phyloP scores from a whole-genome alignment of 2,113 vertebrate species.

The Opisthocomus hoazin region DNA sequence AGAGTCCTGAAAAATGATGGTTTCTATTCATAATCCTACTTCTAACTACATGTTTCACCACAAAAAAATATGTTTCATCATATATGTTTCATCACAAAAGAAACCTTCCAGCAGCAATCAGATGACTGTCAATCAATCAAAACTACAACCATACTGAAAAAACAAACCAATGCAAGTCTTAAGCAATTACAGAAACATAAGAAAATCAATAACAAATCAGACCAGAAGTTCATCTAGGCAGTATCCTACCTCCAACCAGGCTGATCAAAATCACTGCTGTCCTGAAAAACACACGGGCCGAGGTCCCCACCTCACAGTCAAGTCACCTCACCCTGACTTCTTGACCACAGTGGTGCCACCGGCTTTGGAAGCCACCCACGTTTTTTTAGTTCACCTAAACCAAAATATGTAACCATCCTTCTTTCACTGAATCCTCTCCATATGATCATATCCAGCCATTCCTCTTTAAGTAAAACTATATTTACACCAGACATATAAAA shows the following conservation, averaged over 20 bases:
- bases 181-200: background rate
- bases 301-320: background rate
- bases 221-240: background rate
- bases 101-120: background rate
- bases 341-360: background rate
- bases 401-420: background rate
- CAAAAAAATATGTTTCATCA: too few species aligned
- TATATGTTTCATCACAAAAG: background rate
- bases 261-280: background rate
- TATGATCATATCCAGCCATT: background rate
- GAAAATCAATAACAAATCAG: background rate
- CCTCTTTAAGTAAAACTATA: background rate
- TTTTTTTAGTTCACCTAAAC: background rate
- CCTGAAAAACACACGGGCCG: rapidly evolving
- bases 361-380: background rate
- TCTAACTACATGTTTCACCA: constrained; percentile 8
- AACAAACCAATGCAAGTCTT: background rate
- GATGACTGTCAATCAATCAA: background rate
- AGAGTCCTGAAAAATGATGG: background rate
- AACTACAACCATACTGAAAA: background rate
- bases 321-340: background rate
- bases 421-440: background rate
- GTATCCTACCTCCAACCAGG: background rate
- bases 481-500: background rate
- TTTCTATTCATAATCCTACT: background rate